Base-by-base conservation (phyloP, 2,113 vertebrate genomes). In the Microcebus jonahi region DNA sequence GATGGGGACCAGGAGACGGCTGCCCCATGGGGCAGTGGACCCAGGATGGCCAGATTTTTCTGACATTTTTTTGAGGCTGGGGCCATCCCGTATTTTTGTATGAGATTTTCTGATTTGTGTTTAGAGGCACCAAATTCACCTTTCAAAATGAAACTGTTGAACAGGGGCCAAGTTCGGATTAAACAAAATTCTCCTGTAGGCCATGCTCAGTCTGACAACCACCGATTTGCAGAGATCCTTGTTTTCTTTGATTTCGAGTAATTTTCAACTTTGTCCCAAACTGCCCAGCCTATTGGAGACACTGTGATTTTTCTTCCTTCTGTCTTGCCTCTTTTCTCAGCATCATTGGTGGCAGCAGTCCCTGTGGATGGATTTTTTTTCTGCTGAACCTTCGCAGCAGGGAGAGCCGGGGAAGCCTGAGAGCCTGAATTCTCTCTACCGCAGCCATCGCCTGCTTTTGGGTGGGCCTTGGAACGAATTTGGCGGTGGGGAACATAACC, bases 361-460 rank as follows among this genome's bases (percentile, higher is more conserved):
- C 11, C n/a, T 34, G 15, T 17, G 5, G 36, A 57, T 0, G 23
- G 75, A 34, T 73, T 85, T 93, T 87, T 57, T 57, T 21, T 17
- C 21, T 25, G 36, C 15, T 21, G 20, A n/a, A 17, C n/a, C 8
- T 3, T 2, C 9, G 17, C 27, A 3, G 36, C 6, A 0, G 4
- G 0, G 1, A 6, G 8, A 55, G 20, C 31, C 31, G 1, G 21
- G 36, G 9, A 20, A 48, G 7, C 36, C 45, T 18, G 53, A 13
- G 61, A 3, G 7, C 3, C 23, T 10, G 20, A 34, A 39, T 39
- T n/a, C 8, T 77, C 23, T 71, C 42, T 39, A 0, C 2, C 5
- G 39, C 10, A n/a, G n/a, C 18, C 23, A 3, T 36, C 4, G 29
- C 39, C 18, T 75, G 89, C 57, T 77, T 87, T 85, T 1, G 13